These are phyloP conservation scores for Catagonus wagneri DNA, from an alignment of 2,113 vertebrate species.

Conservation along the genomic window DNA sequence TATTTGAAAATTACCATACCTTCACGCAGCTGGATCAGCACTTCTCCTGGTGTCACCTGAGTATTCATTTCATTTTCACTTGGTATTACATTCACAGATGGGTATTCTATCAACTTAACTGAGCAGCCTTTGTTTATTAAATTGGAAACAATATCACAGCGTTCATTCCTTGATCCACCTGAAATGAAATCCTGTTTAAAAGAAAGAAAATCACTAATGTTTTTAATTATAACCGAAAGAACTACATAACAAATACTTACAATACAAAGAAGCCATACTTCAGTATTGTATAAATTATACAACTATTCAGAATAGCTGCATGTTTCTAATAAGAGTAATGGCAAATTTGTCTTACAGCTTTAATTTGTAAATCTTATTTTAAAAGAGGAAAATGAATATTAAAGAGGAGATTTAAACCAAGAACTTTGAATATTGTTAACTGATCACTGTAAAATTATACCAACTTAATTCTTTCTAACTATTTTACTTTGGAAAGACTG, in stretches of 20 bases:
- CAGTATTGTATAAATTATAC: constrained; percentile 64
- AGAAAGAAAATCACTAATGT: constrained; percentile 82
- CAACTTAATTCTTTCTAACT: constrained; percentile 70
- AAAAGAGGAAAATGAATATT: constrained; percentile 69
- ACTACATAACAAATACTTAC: constrained; percentile 67
- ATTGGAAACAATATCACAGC: constrained; percentile 92
- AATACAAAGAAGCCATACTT: constrained; percentile 71
- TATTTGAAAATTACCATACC: constrained; percentile 87
- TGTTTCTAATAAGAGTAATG: constrained; percentile 71
- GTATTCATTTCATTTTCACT: constrained; percentile 88
- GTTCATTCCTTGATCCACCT: constrained; percentile 88
- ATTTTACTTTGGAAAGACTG: constrained; percentile 57
- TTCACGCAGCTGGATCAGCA: constrained; percentile 92
- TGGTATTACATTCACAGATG: constrained; percentile 88
- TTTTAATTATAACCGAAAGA: constrained; percentile 76
- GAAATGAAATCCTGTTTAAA: constrained; percentile 93
- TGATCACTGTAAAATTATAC: constrained; percentile 56
- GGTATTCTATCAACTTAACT: constrained; percentile 91
- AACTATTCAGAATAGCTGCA: constrained; percentile 31
- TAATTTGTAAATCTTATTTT: constrained; percentile 65
- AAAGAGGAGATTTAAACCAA: constrained; percentile 70
- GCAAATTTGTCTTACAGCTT: constrained; percentile 73
- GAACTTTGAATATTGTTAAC: constrained; percentile 62
- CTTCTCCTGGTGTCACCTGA: constrained; percentile 94
- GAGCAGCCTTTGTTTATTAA: constrained; percentile 93